Evolutionary conservation across 2,888 invertebrate genomes (phyloP), one percentile per base, ranked within the genome.

Genomic region (Drosophila fulvimacula): DNA sequence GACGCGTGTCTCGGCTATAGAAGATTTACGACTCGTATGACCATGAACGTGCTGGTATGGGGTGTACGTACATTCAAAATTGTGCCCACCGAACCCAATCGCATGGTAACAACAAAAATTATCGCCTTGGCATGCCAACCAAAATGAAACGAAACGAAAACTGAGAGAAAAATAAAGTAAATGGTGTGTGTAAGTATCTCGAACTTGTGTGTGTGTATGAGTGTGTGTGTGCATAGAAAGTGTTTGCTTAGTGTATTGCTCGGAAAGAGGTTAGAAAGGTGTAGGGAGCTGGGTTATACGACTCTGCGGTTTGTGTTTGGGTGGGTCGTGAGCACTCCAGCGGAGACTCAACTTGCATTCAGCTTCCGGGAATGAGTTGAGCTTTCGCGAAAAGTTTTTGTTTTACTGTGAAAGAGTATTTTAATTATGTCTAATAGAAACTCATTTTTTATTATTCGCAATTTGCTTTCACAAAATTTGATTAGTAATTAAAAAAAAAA

Each of bases 11-110:
- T 84, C 52, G 68, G 42, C 68, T 56, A 66, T 62, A 51, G 63
- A 87, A 87, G 85, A 89, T 85, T 85, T 85, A 85, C 82, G 89
- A 89, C 85, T 87, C 89, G 73, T 77, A 87, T 85, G 85, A 74
- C 85, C 85, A 84, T 85, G 85, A 85, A 85, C 88, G 89, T 85
- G 89, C 82, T 82, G 88, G 73, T 74, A 85, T 85, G 88, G 74
- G 66, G 59, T 66, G 69, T 67, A 66, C 41, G 39, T 65, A 57
- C 38, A 52, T 52, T 52, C 34, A 51, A 51, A 51, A 51, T 51
- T 41, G 41, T 75, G 53, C 53, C 42, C 51, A 53, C 61, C 59
- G 46, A 57, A 65, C 57, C 56, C 49, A 38, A 36, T 61, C 36
- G 70, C 57, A 67, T 81, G 79, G 79, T 69, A 67, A 58, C 36